Evolutionary conservation across 37 sponge, comb jelly and placozoan species (phyloP).

Genomic region (Crambe crambe): DNA sequence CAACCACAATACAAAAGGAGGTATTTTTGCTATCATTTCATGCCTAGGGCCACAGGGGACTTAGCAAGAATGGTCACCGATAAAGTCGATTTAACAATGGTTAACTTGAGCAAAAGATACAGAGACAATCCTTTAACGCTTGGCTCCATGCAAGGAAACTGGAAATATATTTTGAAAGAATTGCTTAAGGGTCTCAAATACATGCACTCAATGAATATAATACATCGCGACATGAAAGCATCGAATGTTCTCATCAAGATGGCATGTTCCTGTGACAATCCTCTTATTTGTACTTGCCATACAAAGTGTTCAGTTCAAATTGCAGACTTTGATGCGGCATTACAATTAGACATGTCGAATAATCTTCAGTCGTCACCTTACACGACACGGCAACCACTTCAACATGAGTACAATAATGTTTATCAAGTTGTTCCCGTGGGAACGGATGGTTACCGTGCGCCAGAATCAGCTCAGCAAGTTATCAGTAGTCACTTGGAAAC

Average conservation of each 20-base stretch:
- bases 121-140: neutral
- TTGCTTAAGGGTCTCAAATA: neutral
- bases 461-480: conserved; percentile 3
- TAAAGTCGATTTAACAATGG: neutral
- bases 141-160: conserved; percentile 1
- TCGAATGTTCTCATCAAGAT: conserved; percentile 29
- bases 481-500: neutral
- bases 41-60: neutral
- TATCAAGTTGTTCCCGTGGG: conserved; percentile 32
- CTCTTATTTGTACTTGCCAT: conserved; percentile 11
- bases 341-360: conserved; percentile 14
- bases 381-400: neutral
- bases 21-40: neutral
- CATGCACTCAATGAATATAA: neutral
- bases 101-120: neutral
- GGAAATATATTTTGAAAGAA: neutral
- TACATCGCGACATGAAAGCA: conserved; percentile 52
- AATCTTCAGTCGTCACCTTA: neutral
- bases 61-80: neutral
- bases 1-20: neutral
- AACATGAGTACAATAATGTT: neutral
- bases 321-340: conserved; percentile 41
- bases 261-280: conserved; percentile 12
- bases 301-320: conserved; percentile 32
- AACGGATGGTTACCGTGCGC: conserved; percentile 27